Conservation (phyloP, 64 coral and sea anemone species). For the Montipora capricornis region DNA sequence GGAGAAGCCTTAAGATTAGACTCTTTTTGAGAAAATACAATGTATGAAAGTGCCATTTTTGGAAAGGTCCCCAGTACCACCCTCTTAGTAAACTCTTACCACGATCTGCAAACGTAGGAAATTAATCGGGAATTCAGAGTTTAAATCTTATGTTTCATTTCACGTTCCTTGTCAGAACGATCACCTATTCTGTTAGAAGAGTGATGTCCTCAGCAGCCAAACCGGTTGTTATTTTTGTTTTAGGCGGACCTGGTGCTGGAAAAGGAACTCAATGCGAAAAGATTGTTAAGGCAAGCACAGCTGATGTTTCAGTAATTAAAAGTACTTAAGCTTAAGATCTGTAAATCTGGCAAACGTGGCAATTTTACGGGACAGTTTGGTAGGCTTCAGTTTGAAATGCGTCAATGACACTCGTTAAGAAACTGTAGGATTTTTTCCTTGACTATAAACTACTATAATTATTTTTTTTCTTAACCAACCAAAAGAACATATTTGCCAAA, state of each 20-base stretch:
- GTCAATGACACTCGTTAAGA: too few relatives aligned
- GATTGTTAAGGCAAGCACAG: constrained; percentile 80
- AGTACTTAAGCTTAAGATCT: too few relatives aligned
- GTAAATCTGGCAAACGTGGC: constrained; percentile 18
- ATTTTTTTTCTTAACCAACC: too few relatives aligned
- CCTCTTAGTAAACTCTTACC: not conserved
- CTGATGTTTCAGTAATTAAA: too few relatives aligned
- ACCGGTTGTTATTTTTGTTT: constrained; percentile 91
- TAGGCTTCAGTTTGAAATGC: too few relatives aligned
- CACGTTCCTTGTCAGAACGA: constrained; percentile 41
- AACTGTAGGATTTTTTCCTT: too few relatives aligned
- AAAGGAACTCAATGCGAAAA: constrained; percentile 99
- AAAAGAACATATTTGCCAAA: too few relatives aligned
- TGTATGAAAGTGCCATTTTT: not conserved
- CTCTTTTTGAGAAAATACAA: not conserved
- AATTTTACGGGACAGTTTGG: too few relatives aligned
- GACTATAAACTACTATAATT: too few relatives aligned
- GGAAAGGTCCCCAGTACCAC: not conserved
- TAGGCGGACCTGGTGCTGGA: constrained; percentile 96
- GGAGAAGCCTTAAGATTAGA: not conserved
- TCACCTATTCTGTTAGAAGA: constrained; percentile 59
- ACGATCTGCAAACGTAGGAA: not conserved
- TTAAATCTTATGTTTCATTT: constrained; percentile 74
- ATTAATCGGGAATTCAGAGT: not conserved
- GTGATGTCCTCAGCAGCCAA: constrained; percentile 69